Evolutionary conservation across 2,888 invertebrate species (phyloP).

Genomic region (Catocala fraxini): DNA sequence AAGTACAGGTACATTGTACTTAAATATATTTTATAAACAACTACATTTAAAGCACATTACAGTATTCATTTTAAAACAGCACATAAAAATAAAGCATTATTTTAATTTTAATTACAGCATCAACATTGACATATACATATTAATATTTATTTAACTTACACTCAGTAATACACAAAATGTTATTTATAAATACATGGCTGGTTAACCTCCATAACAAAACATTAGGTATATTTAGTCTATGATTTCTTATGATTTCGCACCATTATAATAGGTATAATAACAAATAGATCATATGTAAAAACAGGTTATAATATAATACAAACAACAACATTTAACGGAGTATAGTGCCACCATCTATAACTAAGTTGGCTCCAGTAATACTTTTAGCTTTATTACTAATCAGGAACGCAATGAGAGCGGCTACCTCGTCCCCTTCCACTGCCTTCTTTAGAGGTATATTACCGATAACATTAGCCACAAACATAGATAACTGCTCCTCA

Average conservation of each 20-base stretch:
- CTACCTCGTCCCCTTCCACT: slow-evolving; percentile 94
- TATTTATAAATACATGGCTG: too few species aligned
- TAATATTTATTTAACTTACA: slow-evolving; percentile 1
- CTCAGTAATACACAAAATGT: too few species aligned
- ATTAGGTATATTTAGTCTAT: too few species aligned
- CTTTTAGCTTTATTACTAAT: slow-evolving; percentile 95
- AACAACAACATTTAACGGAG: slow-evolving; percentile 46
- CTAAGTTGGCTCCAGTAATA: slow-evolving; percentile 92
- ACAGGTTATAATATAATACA: not conserved
- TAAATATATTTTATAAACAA: too few species aligned
- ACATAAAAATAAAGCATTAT: too few species aligned
- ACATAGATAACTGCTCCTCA: slow-evolving; percentile 92
- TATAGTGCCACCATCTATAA: slow-evolving; percentile 74
- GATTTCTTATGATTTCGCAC: too few species aligned
- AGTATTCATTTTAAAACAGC: too few species aligned
- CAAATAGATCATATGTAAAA: not conserved
- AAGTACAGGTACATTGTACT: too few species aligned
- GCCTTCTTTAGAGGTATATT: slow-evolving; percentile 96
- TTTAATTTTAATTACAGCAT: too few species aligned
- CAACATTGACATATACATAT: not conserved
- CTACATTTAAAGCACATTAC: too few species aligned
- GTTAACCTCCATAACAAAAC: too few species aligned
- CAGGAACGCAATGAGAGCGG: slow-evolving; percentile 94
- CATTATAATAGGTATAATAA: too few species aligned
- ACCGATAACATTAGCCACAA: slow-evolving; percentile 87